Percentiles rank a stretch among this genome's conserved stretches.
Evolutionary conservation across 2,113 vertebrate genomes (phyloP).

Genomic region (Apus apus): DNA sequence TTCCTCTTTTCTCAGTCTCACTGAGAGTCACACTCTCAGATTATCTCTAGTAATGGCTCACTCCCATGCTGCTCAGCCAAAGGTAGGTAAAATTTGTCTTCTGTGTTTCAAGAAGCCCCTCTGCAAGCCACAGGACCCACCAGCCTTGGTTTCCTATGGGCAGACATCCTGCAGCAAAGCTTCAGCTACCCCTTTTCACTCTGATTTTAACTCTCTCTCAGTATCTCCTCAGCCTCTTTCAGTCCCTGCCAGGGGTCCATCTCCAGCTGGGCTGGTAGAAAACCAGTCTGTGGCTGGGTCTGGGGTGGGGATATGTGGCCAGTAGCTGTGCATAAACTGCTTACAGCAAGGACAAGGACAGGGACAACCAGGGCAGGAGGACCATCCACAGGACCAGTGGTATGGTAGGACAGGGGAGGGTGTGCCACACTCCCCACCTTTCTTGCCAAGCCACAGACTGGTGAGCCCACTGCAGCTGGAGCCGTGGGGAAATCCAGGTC

Average conservation of each 20-base stretch:
- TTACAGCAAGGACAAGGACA: neutral
- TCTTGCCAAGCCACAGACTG: rapidly evolving
- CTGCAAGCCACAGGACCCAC: neutral
- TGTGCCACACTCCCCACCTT: neutral
- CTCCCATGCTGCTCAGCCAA: neutral
- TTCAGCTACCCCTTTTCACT: neutral
- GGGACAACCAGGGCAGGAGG: neutral
- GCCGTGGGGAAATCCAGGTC: neutral
- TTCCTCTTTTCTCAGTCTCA: neutral
- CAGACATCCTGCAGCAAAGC: neutral
- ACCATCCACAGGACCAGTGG: neutral
- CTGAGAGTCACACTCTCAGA: neutral
- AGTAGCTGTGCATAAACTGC: neutral
- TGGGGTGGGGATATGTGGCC: rapidly evolving
- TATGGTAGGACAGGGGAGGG: rapidly evolving
- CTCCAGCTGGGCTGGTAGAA: neutral
- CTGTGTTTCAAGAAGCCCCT: neutral
- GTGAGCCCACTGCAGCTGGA: neutral
- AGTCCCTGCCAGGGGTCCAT: neutral
- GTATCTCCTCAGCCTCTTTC: neutral
- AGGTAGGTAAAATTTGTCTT: neutral
- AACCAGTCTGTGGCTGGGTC: neutral
- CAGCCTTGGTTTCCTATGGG: neutral
- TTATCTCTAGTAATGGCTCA: neutral
- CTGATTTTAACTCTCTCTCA: neutral